phyloP scores from a whole-genome alignment of 2,797 vertebrate species.

The Gymnothorax javanicus region DNA sequence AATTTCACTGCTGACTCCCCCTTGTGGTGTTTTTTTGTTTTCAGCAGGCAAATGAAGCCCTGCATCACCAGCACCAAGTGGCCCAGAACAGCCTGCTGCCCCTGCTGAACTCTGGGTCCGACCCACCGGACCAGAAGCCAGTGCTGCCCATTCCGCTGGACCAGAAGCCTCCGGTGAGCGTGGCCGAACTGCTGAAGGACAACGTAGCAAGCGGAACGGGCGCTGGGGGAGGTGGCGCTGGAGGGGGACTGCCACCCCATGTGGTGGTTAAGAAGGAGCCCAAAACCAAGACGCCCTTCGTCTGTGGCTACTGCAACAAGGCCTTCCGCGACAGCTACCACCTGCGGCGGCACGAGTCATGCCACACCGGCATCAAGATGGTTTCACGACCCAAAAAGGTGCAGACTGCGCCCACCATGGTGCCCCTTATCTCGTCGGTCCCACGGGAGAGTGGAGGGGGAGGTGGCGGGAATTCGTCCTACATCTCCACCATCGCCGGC shows the following conservation, averaged over 20 bases:
- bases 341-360: slow-evolving; percentile 93
- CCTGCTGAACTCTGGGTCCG: slow-evolving; percentile 88
- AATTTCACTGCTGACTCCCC: not conserved
- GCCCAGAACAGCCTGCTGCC: slow-evolving; percentile 93
- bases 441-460: slow-evolving; percentile 85
- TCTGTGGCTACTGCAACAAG: slow-evolving; percentile 97
- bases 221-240: slow-evolving; percentile 62
- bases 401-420: slow-evolving; percentile 82
- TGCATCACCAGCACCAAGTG: slow-evolving; percentile 96
- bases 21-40: not conserved
- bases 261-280: slow-evolving; percentile 90
- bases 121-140: slow-evolving; percentile 94
- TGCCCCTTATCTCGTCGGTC: slow-evolving; percentile 92
- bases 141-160: slow-evolving; percentile 89
- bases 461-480: slow-evolving; percentile 69
- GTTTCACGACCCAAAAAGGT: slow-evolving; percentile 94
- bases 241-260: slow-evolving; percentile 43
- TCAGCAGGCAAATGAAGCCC: slow-evolving; percentile 89
- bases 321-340: slow-evolving; percentile 98
- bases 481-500: slow-evolving; percentile 91
- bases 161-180: slow-evolving; percentile 89
- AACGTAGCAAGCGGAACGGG: slow-evolving; percentile 68
- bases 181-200: slow-evolving; percentile 92
- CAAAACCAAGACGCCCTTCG: slow-evolving; percentile 95
- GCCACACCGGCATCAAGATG: slow-evolving; percentile 97